Percentiles rank a stretch among this genome's conserved stretches.
Evolutionary conservation across 2,888 invertebrate species (phyloP).

Genomic region (Anaspis maculata): DNA sequence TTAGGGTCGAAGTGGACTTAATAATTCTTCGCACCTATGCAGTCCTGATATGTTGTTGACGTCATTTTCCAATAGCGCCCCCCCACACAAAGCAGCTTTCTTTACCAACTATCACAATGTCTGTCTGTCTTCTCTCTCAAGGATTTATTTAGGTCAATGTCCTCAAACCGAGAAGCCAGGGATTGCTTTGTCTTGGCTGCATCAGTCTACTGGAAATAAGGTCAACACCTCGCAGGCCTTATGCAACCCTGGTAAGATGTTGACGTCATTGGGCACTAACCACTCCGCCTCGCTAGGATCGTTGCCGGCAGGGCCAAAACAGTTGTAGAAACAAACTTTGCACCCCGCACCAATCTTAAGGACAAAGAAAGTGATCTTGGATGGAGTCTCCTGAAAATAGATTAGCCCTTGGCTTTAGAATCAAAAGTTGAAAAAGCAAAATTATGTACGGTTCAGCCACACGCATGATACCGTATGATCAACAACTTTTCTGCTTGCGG

Average conservation of each 20-base stretch:
- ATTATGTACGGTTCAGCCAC: too few relatives aligned
- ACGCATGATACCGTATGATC: too few relatives aligned
- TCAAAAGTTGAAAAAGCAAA: too few relatives aligned
- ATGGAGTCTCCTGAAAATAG: too few relatives aligned
- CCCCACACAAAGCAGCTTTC: background rate
- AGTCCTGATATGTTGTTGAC: slow-evolving; percentile 16
- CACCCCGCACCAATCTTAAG: background rate
- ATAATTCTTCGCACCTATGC: slow-evolving; percentile 4
- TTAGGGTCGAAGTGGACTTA: too few relatives aligned
- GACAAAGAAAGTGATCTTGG: background rate
- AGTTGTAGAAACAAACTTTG: background rate
- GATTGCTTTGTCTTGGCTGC: background rate
- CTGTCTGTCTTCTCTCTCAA: too few relatives aligned
- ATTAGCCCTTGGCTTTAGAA: too few relatives aligned
- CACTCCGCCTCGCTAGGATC: slow-evolving; percentile 1
- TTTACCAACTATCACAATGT: background rate
- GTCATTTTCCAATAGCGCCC: slow-evolving; percentile 16
- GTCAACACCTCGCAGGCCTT: background rate
- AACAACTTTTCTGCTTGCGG: too few relatives aligned
- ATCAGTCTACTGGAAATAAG: background rate
- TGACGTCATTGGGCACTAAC: slow-evolving; percentile 11
- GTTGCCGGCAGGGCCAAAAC: background rate
- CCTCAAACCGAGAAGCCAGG: background rate
- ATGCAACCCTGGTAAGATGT: slow-evolving; percentile 9
- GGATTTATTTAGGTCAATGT: background rate